Base-by-base conservation (phyloP, 2,888 invertebrate genomes). In the Nomada hirtipes region DNA sequence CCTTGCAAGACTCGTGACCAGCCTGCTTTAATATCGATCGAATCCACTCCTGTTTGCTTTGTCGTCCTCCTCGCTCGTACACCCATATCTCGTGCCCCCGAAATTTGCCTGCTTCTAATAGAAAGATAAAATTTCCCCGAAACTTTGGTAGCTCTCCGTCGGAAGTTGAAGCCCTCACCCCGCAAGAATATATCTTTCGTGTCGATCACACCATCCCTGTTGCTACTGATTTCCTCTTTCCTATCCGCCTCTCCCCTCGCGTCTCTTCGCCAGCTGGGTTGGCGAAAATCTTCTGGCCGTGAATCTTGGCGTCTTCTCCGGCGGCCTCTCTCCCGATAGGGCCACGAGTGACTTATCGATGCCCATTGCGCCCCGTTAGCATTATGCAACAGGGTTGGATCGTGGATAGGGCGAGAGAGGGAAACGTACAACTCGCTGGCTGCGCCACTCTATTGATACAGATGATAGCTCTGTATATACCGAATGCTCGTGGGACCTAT, bases 391-490 rank as follows among this genome's bases (percentile, higher is more conserved):
- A 72, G 78, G 65, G 55, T 4, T 42, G 29, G 20, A 44, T 20
- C 1, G 68, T 9, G 57, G 36, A 9, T 52, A 29, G 26, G 15
- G 64, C 18, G 18, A 36, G 64, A 55, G 79, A 59, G 55, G 73
- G 36, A 74, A 64, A 57, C n/a, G 29, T 4, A 78, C 82, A 69
- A 69, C 76, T 53, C 63, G 71, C 68, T n/a, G 20, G 47, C 47
- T n/a, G 60, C 44, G 73, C 79, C 82, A 76, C 68, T 87, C 87
- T 88, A 92, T 91, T 90, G 91, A 92, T 91, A 92, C 91, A 86
- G 87, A 91, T 88, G 90, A 91, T 86, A 88, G 86, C 87, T 80
- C 69, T 72, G 82, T 61, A 26, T 71, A 80, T 68, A 74, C 61
- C 79, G 82, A 86, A 87, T 79, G 77, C 92, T 87, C 91, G 13